Conservation (phyloP, 2,888 invertebrate genomes). For the Agonopterix arenella region DNA sequence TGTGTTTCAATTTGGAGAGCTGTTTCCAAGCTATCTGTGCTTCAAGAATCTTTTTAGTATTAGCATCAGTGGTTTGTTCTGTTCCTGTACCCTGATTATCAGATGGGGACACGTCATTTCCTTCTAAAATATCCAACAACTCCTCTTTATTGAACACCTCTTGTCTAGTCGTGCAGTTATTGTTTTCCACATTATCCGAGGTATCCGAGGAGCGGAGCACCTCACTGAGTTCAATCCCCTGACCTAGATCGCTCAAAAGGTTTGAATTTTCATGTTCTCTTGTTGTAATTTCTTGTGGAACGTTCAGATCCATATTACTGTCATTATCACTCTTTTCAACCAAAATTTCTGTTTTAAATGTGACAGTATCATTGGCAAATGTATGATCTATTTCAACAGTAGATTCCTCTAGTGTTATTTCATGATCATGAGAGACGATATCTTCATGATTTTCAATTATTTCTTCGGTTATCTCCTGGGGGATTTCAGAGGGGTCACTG, state of each 20-base stretch:
- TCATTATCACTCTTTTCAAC: constrained; percentile 50
- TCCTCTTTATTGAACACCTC: constrained; percentile 70
- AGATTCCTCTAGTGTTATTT: constrained; percentile 15
- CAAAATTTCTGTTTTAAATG: constrained; percentile 61
- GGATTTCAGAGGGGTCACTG: neutral
- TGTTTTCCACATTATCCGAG: constrained; percentile 49
- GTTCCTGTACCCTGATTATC: constrained; percentile 20
- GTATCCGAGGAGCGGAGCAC: constrained; percentile 52
- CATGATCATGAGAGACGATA: constrained; percentile 10
- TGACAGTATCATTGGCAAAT: constrained; percentile 32
- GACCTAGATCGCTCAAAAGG: constrained; percentile 52
- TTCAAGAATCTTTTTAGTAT: constrained; percentile 32
- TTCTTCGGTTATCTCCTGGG: constrained; percentile 1
- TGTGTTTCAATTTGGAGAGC: constrained; percentile 42
- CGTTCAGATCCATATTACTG: neutral
- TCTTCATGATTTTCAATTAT: neutral
- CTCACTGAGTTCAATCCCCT: constrained; percentile 61
- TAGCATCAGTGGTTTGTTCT: constrained; percentile 16
- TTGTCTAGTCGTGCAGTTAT: constrained; percentile 48
- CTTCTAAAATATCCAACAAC: constrained; percentile 61
- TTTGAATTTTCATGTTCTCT: constrained; percentile 26
- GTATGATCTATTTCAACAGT: constrained; percentile 19
- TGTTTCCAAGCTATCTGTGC: constrained; percentile 56
- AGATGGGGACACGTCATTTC: constrained; percentile 45
- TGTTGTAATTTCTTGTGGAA: constrained; percentile 5